Base-by-base conservation (phyloP, 1,140 invertebrate species). In the Temnothorax nylanderi region DNA sequence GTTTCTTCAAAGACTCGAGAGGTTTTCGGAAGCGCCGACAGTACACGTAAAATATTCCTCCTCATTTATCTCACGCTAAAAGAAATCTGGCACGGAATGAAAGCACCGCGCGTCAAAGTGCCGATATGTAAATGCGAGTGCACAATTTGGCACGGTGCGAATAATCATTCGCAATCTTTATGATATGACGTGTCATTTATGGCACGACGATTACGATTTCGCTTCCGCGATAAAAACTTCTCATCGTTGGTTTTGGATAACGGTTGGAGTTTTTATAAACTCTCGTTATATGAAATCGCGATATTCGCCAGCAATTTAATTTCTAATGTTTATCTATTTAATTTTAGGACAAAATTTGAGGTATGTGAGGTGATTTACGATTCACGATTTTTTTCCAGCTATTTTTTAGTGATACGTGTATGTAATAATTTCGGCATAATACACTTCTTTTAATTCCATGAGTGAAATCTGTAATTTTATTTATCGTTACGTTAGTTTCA, bases 101-200 rank as follows among this genome's bases (percentile, higher is more conserved):
- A 89, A 90, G 75, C 54, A 64, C 21, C 60, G 47, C 47, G n/a
- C 44, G 13, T 75, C 69, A 62, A 90, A 76, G 71, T 60, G 16
- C 21, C 58, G 49, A 69, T 84, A 74, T 76, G 80, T n/a, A 87
- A 78, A 87, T 77, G 67, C 37, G 76, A 64, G 44, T n/a, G 37
- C 37, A 44, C 74, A 69, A 88, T 91, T 91, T 91, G 89, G 89
- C 89, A 90, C 44, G 76, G 60, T 51, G 11, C 49, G 47, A 60
- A 74, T 87, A 81, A 89, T 44, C 74, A 58, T 44, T 32, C 18
- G 60, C 34, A 56, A 89, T 76, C 41, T 90, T 88, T 85, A 88
- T 11, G 85, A 76, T 60, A 84, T 26, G 44, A 1, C 71, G 71
- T 88, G 85, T 64, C 65, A 54, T 37, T 88, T 26, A 72, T 81